phyloP scores from a whole-genome alignment of 2,888 invertebrate species.

The Mystacides longicornis region DNA sequence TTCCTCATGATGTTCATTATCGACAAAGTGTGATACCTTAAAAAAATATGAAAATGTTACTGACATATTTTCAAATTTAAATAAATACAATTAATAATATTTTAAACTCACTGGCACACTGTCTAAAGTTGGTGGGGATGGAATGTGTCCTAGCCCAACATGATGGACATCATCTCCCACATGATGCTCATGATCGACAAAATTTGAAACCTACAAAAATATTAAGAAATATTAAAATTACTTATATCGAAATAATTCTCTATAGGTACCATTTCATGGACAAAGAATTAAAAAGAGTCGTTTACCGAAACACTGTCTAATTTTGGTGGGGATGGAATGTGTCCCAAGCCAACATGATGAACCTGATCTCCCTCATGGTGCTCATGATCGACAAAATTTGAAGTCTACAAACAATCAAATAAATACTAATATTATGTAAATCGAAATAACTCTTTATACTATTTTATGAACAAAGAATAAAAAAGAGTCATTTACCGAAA shows the following conservation, averaged over 20 bases:
- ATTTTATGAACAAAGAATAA: no score
- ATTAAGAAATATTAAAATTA: no score
- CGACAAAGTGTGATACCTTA: no score
- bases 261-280: no score
- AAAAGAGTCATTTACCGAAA: background rate
- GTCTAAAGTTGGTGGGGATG: background rate
- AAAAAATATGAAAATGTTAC: no score
- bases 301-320: background rate
- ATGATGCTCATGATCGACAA: background rate
- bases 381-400: background rate
- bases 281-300: no score
- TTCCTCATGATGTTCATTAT: background rate
- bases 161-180: background rate
- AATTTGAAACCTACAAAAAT: background rate
- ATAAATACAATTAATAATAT: background rate
- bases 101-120: background rate
- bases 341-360: background rate
- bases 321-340: background rate
- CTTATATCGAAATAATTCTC: no score
- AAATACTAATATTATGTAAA: background rate
- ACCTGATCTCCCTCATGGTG: background rate
- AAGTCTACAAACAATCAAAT: background rate
- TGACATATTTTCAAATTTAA: background rate
- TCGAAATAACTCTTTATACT: background rate
- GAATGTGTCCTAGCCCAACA: background rate